Base-by-base conservation (phyloP, 2,797 vertebrate species). In the Squalus acanthias region DNA sequence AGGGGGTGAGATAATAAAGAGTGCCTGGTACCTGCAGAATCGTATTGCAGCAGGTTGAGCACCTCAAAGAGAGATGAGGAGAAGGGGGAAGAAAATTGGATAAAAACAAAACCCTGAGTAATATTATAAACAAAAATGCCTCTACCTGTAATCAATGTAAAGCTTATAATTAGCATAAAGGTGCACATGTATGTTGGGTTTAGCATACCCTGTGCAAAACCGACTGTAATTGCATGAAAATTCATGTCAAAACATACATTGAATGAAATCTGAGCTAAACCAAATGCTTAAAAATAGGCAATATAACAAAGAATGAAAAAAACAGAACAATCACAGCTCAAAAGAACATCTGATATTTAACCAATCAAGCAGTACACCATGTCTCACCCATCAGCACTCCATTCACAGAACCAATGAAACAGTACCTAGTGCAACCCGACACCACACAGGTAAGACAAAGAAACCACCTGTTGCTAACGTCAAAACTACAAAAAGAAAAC, bases 401-500 rank as follows among this genome's bases (percentile, higher is more conserved):
- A 60, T 89, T 89, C 53, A 89, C 53, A 60, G 12, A 60, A 60
- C 53, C 87, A 92, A 92, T 65, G 33, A 92, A 92, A 65, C 15
- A 92, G 17, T 60, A n/a, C 60, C 60, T 6, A 92, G 15, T 33
- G 29, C 33, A 39, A 92, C 29, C 5, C n/a, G 88, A 91, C 57
- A 91, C 88, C 17, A 50, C 9, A 91, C 88, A 63, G 33, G 60
- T 65, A 5, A 65, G 60, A 92, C 89, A 92, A 92, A 92, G 33
- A 65, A 91, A 92, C 88, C 89, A 92, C 60, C 89, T 92, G 33
- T 63, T 63, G 57, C 6, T 65, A 39, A 92, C 60, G n/a, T 92
- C 89, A 92, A 65, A 92, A 65, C 33, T 50, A 50, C 60, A 65
- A 60, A 92, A 92, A 92, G 60, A 92, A 92, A 63, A 92, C 89